phyloP scores from a whole-genome alignment of 2,797 vertebrate genomes.

The Gymnothorax javanicus region DNA sequence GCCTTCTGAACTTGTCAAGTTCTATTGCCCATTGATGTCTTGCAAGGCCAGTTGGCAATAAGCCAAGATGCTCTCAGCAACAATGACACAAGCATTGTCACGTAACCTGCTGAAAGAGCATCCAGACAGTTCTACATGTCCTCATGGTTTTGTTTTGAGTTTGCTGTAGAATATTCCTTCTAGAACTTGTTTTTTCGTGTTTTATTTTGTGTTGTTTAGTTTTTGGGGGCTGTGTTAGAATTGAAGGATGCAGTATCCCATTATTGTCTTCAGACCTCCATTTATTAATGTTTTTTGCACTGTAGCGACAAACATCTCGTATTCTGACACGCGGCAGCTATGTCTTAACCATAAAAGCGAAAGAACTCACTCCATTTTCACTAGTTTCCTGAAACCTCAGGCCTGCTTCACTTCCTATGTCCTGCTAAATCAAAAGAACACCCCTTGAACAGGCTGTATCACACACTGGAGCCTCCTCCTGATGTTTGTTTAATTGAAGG shows the following conservation, averaged over 20 bases:
- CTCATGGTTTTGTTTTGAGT: background rate
- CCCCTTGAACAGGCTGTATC: slow-evolving; percentile 53
- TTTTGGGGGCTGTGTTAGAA: background rate
- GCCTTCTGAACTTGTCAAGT: slow-evolving; percentile 31
- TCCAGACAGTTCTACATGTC: background rate
- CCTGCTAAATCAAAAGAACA: slow-evolving; percentile 60
- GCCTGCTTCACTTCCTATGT: slow-evolving; percentile 47
- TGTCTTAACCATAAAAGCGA: slow-evolving; percentile 21
- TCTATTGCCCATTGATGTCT: slow-evolving; percentile 40
- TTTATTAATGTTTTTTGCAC: slow-evolving; percentile 38
- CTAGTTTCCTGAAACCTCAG: slow-evolving; percentile 51
- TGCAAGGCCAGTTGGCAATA: slow-evolving; percentile 29
- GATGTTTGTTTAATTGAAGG: slow-evolving; percentile 42
- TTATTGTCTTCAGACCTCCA: slow-evolving; percentile 12
- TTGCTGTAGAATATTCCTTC: slow-evolving; percentile 37
- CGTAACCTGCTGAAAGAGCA: background rate
- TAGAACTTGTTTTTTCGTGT: slow-evolving; percentile 4
- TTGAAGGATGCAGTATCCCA: slow-evolving; percentile 3
- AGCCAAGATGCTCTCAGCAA: slow-evolving; percentile 48
- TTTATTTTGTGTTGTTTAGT: background rate
- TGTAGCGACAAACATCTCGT: slow-evolving; percentile 39
- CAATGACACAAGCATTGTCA: background rate
- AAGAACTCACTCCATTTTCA: slow-evolving; percentile 34
- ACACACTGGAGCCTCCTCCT: slow-evolving; percentile 47
- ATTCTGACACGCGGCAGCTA: slow-evolving; percentile 47